Conservation (phyloP, 2,113 vertebrate species). For the Tragelaphus scriptus region DNA sequence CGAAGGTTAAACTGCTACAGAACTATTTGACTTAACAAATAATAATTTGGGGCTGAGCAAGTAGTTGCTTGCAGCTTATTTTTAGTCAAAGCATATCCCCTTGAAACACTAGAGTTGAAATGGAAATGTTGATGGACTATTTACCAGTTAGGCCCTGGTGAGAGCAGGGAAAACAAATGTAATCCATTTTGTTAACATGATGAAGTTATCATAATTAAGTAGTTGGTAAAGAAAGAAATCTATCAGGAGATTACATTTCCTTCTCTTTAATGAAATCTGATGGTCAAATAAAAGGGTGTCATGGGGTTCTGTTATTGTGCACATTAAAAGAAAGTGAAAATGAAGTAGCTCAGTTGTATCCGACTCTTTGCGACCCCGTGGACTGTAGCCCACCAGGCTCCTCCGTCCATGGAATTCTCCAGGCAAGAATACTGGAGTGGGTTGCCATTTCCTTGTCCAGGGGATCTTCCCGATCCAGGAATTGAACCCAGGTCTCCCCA, state of each 20-base stretch:
- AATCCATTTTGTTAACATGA: constrained; percentile 18
- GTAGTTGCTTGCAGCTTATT: not conserved
- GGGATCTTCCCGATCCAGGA: no score
- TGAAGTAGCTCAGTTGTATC: no score
- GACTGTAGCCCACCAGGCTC: no score
- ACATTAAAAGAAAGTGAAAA: not conserved
- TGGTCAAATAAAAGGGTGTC: not conserved
- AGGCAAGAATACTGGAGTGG: no score
- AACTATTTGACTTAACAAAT: constrained; percentile 11
- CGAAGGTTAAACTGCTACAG: not conserved
- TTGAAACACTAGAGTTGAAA: not conserved
- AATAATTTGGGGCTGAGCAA: not conserved
- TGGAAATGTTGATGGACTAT: not conserved
- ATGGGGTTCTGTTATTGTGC: not conserved
- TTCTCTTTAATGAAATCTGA: not conserved
- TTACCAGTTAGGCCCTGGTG: not conserved
- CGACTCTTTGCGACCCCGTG: no score
- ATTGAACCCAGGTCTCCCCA: no score
- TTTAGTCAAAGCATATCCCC: not conserved
- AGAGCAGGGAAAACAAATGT: not conserved
- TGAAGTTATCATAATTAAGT: not conserved
- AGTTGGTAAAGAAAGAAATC: constrained; percentile 16
- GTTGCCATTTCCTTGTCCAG: no score
- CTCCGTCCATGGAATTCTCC: no score
- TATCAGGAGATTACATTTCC: not conserved